Evolutionary conservation across 2,888 invertebrate genomes (phyloP).

Genomic region (Neoaliturus tenellus): DNA sequence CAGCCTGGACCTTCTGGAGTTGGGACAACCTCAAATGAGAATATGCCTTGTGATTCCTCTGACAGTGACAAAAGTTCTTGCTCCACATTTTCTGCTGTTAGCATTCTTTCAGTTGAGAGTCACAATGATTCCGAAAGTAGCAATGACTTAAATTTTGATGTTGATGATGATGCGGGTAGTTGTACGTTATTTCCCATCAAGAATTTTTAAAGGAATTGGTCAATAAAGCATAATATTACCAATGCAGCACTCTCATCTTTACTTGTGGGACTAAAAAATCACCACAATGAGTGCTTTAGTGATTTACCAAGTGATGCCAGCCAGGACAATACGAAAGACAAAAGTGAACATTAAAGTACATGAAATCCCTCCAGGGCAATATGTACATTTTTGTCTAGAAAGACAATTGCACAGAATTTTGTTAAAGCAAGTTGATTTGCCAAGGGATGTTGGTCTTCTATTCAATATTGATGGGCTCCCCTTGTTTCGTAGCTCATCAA

Average conservation of each 20-base stretch:
- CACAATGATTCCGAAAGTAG: background rate
- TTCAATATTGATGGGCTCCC: constrained; percentile 53
- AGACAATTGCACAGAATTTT: no score
- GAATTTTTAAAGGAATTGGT: background rate
- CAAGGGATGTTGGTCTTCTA: no score
- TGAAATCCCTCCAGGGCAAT: constrained; percentile 15
- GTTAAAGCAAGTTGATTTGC: no score
- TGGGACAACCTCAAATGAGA: no score
- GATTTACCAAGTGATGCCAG: background rate
- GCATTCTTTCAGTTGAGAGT: background rate
- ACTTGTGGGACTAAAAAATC: constrained; percentile 2
- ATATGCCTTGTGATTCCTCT: no score
- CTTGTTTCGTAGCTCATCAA: constrained; percentile 17
- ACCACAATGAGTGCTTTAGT: background rate
- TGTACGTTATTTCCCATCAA: background rate
- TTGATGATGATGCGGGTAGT: no score
- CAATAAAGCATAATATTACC: background rate
- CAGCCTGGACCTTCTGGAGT: no score
- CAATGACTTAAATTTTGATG: background rate
- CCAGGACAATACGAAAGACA: background rate
- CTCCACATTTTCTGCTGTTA: background rate
- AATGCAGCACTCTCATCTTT: background rate
- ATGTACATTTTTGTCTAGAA: background rate
- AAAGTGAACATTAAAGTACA: background rate
- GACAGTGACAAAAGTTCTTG: background rate